Evolutionary conservation across 2,797 vertebrate genomes (phyloP).

Genomic region (Podarcis siculus): DNA sequence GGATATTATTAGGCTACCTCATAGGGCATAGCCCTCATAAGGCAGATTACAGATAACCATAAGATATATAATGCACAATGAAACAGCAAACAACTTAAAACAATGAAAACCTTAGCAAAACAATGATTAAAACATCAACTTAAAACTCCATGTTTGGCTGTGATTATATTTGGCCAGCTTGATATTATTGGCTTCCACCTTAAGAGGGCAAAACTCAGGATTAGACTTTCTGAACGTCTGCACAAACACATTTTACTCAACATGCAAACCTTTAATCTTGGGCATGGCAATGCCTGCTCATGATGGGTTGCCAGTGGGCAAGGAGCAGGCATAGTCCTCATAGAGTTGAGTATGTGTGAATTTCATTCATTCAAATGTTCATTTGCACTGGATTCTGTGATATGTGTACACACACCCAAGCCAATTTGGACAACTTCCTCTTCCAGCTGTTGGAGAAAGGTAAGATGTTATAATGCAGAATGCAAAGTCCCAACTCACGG

Average conservation of each 20-base stretch:
- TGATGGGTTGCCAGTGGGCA: not conserved
- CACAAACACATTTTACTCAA: not conserved
- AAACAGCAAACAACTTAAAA: too few species aligned
- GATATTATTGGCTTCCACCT: not conserved
- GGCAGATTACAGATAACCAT: not conserved
- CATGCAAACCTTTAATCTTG: not conserved
- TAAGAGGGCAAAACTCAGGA: not conserved
- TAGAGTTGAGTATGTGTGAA: not conserved
- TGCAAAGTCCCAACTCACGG: not conserved
- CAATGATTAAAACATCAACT: too few species aligned
- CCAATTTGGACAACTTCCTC: too few species aligned
- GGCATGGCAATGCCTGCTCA: not conserved
- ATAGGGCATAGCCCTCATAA: not conserved
- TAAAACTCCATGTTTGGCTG: too few species aligned
- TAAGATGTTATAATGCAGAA: not conserved
- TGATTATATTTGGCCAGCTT: not conserved
- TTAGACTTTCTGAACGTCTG: not conserved
- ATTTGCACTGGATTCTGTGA: not conserved
- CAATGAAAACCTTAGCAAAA: too few species aligned
- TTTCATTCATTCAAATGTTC: not conserved
- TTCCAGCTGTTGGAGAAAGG: not conserved
- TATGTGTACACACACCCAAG: too few species aligned
- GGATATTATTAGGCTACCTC: not conserved
- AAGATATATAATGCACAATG: too few species aligned
- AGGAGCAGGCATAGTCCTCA: not conserved